Base-by-base conservation (phyloP, 2,797 vertebrate genomes). In the Ceryle rudis region DNA sequence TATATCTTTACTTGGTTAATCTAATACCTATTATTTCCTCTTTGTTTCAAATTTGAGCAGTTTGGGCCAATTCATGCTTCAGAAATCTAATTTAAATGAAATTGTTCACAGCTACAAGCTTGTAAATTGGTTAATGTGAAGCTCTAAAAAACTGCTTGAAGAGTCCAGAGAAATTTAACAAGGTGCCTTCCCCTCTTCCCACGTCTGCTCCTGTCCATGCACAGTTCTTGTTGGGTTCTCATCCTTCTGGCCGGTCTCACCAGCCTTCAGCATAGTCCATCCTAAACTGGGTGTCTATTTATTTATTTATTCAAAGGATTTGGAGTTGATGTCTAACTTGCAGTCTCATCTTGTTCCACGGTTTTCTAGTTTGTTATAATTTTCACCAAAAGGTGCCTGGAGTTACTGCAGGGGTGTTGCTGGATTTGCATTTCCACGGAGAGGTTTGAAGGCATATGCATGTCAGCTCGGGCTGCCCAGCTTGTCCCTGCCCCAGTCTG, bases 31-130 rank as follows among this genome's bases (percentile, higher is more conserved):
- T 89, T 89, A 82, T 57, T 94, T 81, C 72, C 29, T 73, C 44
- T 83, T 82, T 77, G 47, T 86, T 94, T 89, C 54, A 46, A 70
- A 86, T 90, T 60, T 86, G 62, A 72, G 55, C 42, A 37, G 60
- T 90, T 91, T 60, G 70, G 62, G 35, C 35, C 37, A 65, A 41
- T 84, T 94, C 31, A 66, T 66, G 51, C 75, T 86, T 86, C 87
- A 72, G 89, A 86, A 35, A 61, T 94, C 47, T 78, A 67, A 91
- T 89, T 90, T 62, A 84, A 73, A 88, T 66, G 28, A 70, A 86
- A 74, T 54, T 94, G 51, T 86, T 95, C 93, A 70, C 85, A 88
- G 66, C 52, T 90, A 4, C 55, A 46, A 93, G 42, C 70, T 37
- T 84, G 41, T 52, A 42, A 33, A 21, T 89, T 2, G 7, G 44